Base-by-base conservation (phyloP, 1,140 invertebrate species). In the Elymnias hypermnestra region DNA sequence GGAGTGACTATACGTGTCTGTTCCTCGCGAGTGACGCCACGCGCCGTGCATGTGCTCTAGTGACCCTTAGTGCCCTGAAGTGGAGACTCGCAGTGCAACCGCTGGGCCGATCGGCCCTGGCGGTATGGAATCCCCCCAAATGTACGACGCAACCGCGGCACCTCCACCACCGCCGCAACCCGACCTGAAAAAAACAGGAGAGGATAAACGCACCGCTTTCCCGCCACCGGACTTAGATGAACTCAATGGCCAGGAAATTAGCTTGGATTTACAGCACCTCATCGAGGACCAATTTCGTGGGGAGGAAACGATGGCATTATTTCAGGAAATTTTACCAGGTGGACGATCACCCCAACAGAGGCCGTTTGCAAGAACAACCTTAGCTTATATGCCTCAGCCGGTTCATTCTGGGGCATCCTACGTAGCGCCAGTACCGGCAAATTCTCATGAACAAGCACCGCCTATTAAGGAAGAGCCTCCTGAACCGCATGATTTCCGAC, bases 281-380 rank as follows among this genome's bases (percentile, higher is more conserved):
- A 96, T 96, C 61, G 95, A 96, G 79, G 95, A 96, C 68, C 94
- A 96, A 79, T 96, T 96, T 75, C 90, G 91, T 62, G 94, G 95
- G 58, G 88, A 89, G 52, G 89, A 90, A 56, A 85, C 87, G 1
- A 79, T 89, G 72, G 92, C 93, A 4, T 87, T 95, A 6, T 93
- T 94, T 63, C 90, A 92, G 51, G 94, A 96, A 58, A 94, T 95
- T 51, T 86, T 94, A 50, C 87, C 92, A 10, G 89, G 88, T n/a
- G 88, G 88, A 22, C 87, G 88, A 41, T 87, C 77, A 0, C 78
- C 81, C 29, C 88, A 79, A 54, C 87, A 75, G 57, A 89, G 73
- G 54, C 87, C 83, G 23, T 89, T 88, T 45, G 65, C 89, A 17
- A 86, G 93, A 31, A 91, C 92, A 0, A 92, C 94, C 0, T 72